Conservation (phyloP, 1,140 invertebrate genomes). For the Cydia strobilella region DNA sequence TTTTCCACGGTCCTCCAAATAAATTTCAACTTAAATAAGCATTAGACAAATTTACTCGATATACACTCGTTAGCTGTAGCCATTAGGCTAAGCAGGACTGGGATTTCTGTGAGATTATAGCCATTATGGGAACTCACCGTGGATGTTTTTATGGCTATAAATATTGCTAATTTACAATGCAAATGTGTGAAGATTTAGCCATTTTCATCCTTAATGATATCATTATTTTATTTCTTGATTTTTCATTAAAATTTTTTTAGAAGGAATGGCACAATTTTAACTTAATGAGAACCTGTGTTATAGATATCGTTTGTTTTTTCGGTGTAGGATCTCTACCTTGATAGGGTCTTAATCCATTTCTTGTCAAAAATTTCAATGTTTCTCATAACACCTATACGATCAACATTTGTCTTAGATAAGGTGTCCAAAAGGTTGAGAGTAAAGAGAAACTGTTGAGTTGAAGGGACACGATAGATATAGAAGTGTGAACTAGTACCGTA, state of each 20-base stretch:
- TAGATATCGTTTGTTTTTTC: too few species aligned
- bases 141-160: neutral
- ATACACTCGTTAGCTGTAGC: neutral
- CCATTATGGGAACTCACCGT: neutral
- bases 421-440: neutral
- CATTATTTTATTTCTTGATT: neutral
- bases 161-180: neutral
- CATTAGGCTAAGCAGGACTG: neutral
- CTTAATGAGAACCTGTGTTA: too few species aligned
- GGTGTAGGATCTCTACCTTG: too few species aligned
- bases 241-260: too few species aligned
- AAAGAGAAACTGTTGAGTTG: slow-evolving; percentile 5
- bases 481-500: neutral
- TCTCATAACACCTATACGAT: neutral
- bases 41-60: slow-evolving; percentile 17
- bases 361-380: neutral
- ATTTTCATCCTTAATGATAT: neutral
- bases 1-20: slow-evolving; percentile 23
- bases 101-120: slow-evolving; percentile 3
- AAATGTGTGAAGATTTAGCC: neutral
- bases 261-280: too few species aligned
- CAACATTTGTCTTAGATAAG: neutral
- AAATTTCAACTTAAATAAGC: slow-evolving; percentile 5
- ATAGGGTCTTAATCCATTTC: too few species aligned
- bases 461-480: neutral